Evolutionary conservation across 1,140 invertebrate genomes (phyloP), one percentile per base, ranked within the genome.

Genomic region (Cherax quadricarinatus): DNA sequence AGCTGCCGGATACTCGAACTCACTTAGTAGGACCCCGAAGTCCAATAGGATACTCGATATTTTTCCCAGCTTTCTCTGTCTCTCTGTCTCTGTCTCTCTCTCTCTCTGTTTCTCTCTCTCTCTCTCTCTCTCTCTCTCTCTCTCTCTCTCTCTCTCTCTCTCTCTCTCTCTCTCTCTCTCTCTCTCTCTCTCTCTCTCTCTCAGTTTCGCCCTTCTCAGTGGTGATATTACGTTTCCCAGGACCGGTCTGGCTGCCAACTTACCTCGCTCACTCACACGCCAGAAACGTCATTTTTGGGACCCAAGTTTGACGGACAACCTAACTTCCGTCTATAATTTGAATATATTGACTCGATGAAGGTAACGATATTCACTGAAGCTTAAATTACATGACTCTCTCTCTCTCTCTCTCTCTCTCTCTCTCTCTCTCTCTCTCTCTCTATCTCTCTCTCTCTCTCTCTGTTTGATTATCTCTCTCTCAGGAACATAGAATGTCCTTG

Each of bases 341-440:
- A 57, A 57, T 57, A 57, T 57, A 75, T n/a, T 75, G 73, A 75
- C 30, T 75, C 73, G n/a, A 41, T 75, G 73, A 24, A 75, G 73
- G 73, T 57, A 57, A 57, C 53, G 30, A 81, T 81, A 41, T 49
- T 49, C 30, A 41, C n/a, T 18, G 30, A 81, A 30, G 16, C 79
- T 49, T 81, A 30, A n/a, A 18, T 81, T 81, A 30, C 80, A 48
- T 0, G 16, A 24, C n/a, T 16, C 81, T 16, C 49, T 83, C 53
- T 18, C 12, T 9, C 49, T 21, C 48, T 21, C 49, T 9, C 24
- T 41, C 49, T 1, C 49, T 79, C 78, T 78, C n/a, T n/a, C n/a
- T n/a, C n/a, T n/a, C n/a, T n/a, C n/a, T n/a, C n/a, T n/a, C n/a
- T 80, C 78, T 80, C 21, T 48, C 24, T 51, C 24, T 80, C 24